These are phyloP conservation scores for Hydropotes inermis DNA, from an alignment of 2,113 vertebrate genomes.

Conservation along the genomic window DNA sequence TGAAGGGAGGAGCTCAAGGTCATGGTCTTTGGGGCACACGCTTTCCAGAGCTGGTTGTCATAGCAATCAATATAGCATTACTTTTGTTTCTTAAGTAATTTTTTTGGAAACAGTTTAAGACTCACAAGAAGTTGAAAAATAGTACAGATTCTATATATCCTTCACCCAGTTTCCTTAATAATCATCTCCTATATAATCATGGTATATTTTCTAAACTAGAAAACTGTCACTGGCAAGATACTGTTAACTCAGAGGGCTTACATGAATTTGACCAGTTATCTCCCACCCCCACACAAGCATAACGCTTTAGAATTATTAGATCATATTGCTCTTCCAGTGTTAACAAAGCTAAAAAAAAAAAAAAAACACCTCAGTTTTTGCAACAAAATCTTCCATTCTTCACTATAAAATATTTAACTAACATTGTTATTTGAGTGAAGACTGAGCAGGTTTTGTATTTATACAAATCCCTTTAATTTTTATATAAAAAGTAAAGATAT, in stretches of 20 bases:
- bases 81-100: background rate
- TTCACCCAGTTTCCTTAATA: background rate
- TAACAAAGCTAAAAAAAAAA: background rate
- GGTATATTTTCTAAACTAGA: background rate
- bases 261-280: background rate
- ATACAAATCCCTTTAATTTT: background rate
- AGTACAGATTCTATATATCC: background rate
- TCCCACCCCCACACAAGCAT: background rate
- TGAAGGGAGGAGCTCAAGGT: background rate
- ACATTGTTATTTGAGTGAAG: background rate
- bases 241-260: background rate
- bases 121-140: constrained; percentile 15
- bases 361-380: background rate
- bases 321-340: background rate
- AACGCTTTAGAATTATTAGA: background rate
- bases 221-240: no score
- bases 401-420: background rate
- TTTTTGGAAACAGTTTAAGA: constrained; percentile 4
- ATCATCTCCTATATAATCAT: background rate
- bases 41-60: background rate
- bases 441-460: background rate
- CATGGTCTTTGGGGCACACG: background rate
- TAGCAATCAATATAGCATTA: background rate
- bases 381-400: background rate
- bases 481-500: background rate